Evolutionary conservation across 2,113 vertebrate genomes (phyloP).

Genomic region (Aldabrachelys gigantea): DNA sequence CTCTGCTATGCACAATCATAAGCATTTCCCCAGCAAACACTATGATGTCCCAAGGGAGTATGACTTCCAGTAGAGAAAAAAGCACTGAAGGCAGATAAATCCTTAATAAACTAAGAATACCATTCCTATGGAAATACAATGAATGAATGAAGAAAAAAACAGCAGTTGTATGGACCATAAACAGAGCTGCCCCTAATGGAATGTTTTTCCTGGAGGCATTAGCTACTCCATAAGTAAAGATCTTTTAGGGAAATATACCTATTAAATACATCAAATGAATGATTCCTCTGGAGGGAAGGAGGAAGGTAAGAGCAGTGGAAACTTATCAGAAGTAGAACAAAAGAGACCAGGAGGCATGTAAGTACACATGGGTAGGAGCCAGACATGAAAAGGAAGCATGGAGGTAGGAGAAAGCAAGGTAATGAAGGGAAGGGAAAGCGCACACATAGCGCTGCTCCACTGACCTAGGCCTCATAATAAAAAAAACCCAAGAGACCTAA

Average conservation of each 20-base stretch:
- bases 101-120: not conserved
- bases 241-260: not conserved
- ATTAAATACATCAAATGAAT: not conserved
- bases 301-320: not conserved
- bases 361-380: not conserved
- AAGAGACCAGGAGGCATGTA: not conserved
- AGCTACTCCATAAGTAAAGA: not conserved
- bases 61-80: not conserved
- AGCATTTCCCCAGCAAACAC: not conserved
- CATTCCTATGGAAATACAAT: not conserved
- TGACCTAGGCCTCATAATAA: not conserved
- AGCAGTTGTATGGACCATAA: not conserved
- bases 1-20: fast-evolving
- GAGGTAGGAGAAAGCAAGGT: not conserved
- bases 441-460: not conserved
- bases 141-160: not conserved
- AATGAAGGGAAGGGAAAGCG: not conserved
- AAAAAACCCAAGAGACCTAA: not conserved
- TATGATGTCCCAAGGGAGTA: not conserved
- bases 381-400: not conserved
- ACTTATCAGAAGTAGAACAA: not conserved
- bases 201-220: not conserved
- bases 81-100: fast-evolving
- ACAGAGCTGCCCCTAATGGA: not conserved
- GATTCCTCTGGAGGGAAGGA: not conserved